A percentile compares a stretch with the other conserved stretches of the same genome.
Evolutionary conservation across 2,113 vertebrate species (phyloP).

Genomic region (Grantiella picta): DNA sequence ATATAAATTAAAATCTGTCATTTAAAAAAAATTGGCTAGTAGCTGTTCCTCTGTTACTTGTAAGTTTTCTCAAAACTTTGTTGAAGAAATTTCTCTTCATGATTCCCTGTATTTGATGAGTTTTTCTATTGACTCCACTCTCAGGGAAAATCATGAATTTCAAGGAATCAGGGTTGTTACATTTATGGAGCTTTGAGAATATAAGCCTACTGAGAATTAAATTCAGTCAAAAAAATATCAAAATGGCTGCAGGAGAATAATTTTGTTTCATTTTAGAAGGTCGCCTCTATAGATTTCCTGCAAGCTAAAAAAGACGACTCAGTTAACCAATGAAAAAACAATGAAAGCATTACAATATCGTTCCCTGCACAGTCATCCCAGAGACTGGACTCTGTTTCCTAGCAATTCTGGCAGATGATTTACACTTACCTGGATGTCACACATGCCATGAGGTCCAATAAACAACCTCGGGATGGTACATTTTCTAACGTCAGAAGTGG

Average conservation of each 20-base stretch:
- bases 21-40: background rate
- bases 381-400: slow-evolving; percentile 1
- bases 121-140: background rate
- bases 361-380: background rate
- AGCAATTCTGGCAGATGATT: background rate
- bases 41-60: background rate
- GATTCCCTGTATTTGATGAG: background rate
- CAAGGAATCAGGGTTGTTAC: background rate
- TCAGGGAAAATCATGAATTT: background rate
- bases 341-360: background rate
- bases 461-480: background rate
- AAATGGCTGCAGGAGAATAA: background rate
- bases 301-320: background rate
- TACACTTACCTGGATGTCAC: background rate
- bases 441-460: background rate
- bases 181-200: background rate
- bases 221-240: background rate
- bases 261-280: background rate
- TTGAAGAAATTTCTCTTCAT: background rate
- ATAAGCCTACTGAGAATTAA: background rate
- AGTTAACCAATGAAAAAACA: background rate
- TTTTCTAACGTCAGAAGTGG: background rate
- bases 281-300: background rate
- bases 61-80: background rate
- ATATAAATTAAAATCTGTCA: background rate